phyloP scores from a whole-genome alignment of 2,113 vertebrate species.

The Sakesphorus luctuosus region DNA sequence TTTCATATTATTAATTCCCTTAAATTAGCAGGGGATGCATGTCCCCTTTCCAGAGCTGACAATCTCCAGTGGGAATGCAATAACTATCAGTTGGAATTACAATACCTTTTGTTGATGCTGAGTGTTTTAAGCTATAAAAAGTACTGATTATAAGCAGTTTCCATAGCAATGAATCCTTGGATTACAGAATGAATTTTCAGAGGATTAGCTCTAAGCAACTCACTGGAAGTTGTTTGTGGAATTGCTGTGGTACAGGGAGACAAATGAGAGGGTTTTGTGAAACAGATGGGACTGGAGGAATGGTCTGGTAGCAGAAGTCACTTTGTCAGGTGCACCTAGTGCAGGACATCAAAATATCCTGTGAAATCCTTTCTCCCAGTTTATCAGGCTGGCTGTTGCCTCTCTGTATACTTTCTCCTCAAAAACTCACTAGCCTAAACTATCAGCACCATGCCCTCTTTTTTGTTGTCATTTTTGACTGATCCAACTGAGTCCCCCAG shows the following conservation, averaged over 20 bases:
- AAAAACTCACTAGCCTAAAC: background rate
- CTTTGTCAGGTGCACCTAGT: background rate
- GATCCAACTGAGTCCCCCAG: background rate
- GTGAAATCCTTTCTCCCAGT: background rate
- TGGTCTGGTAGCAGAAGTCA: background rate
- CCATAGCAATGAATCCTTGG: slow-evolving; percentile 71
- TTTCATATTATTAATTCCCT: background rate
- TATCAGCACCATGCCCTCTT: background rate
- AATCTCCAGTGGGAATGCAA: background rate
- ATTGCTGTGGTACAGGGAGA: background rate
- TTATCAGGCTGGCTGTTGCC: background rate
- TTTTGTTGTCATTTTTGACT: background rate
- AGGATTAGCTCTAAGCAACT: slow-evolving; percentile 71
- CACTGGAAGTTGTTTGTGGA: background rate
- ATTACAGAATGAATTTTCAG: slow-evolving; percentile 63
- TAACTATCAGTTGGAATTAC: background rate
- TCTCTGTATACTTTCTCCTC: background rate
- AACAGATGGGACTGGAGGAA: background rate
- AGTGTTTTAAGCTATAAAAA: slow-evolving; percentile 57
- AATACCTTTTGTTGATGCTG: slow-evolving; percentile 49
- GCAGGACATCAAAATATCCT: background rate
- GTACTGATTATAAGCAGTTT: slow-evolving; percentile 73
- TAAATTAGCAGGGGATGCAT: background rate
- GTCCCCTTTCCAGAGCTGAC: background rate
- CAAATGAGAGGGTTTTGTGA: background rate